phyloP scores from a whole-genome alignment of 1,140 invertebrate species.

The Argopecten irradians region DNA sequence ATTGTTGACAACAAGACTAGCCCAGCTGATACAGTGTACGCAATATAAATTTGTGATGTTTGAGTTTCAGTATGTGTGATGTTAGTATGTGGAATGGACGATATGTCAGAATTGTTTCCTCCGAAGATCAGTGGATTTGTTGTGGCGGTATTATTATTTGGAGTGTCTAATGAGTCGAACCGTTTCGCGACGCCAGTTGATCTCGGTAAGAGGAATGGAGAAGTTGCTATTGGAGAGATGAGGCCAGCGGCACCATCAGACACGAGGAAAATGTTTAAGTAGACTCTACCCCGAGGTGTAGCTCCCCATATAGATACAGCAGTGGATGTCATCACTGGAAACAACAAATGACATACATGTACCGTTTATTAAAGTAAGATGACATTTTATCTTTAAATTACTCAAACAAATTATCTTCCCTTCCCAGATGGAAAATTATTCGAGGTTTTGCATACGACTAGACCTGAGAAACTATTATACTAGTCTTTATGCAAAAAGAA shows the following conservation, averaged over 20 bases:
- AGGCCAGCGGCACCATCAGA: constrained; percentile 19
- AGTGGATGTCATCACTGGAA: neutral
- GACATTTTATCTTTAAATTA: too few relatives aligned
- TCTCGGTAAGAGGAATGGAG: constrained; percentile 24
- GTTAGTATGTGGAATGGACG: neutral
- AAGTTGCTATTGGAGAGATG: constrained; percentile 25
- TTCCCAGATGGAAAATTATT: too few relatives aligned
- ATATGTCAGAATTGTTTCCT: neutral
- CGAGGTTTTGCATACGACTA: too few relatives aligned
- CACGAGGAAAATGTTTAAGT: neutral
- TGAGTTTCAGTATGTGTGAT: too few relatives aligned
- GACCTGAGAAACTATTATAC: too few relatives aligned
- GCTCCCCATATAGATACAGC: neutral
- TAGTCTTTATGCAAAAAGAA: too few relatives aligned
- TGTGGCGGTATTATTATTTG: too few relatives aligned
- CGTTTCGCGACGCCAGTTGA: neutral
- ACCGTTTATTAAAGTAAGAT: too few relatives aligned
- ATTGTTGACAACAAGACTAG: neutral
- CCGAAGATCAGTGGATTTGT: neutral
- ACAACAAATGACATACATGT: too few relatives aligned
- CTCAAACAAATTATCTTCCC: too few relatives aligned
- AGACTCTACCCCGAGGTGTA: neutral
- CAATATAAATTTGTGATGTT: constrained; percentile 17
- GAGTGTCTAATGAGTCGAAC: neutral
- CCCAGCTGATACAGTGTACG: constrained; percentile 23